Base-by-base conservation (phyloP, 2,797 vertebrate genomes). In the Coracias cyanogaster region DNA sequence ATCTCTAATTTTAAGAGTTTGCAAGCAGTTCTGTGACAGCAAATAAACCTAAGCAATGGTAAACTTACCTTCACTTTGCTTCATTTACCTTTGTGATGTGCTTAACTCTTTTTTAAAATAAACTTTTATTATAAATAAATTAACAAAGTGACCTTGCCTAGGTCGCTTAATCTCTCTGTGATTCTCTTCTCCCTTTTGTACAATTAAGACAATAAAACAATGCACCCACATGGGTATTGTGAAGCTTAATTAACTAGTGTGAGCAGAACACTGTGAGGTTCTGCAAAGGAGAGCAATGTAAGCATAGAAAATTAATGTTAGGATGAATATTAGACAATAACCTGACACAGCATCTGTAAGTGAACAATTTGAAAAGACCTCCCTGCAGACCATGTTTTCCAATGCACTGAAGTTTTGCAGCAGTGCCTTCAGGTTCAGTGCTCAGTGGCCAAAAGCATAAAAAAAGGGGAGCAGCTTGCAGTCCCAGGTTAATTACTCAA, bases 181-280 rank as follows among this genome's bases (percentile, higher is more conserved):
- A 69, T 93, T 82, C 69, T 82, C 19, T 76, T 88, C 73, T 82
- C 62, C 60, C 51, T 37, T 96, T 82, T 82, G 89, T 76, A 83
- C 73, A 93, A 84, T 86, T 86, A 94, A 83, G 43, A 86, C 52
- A 72, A 88, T 90, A 93, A 91, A 94, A 82, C 82, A 90, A 76
- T 55, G n/a, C 48, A 64, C 9, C 51, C 90, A 80, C 90, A 39
- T 37, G 57, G 54, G 80, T 45, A 86, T 49, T 72, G 79, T 78
- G 87, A 86, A 89, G 55, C 58, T 92, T 95, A 90, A 96, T 94
- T 94, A 96, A 90, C 82, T 82, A 43, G 22, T 64, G 28, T 31
- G 45, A 60, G 60, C 6, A 29, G 82, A 55, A 76, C 43, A 35
- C 41, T 86, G 79, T 41, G 65, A 79, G 58, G 26, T 77, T 88